Conservation (phyloP, 2,113 vertebrate species). For the Brachirus orientalis region DNA sequence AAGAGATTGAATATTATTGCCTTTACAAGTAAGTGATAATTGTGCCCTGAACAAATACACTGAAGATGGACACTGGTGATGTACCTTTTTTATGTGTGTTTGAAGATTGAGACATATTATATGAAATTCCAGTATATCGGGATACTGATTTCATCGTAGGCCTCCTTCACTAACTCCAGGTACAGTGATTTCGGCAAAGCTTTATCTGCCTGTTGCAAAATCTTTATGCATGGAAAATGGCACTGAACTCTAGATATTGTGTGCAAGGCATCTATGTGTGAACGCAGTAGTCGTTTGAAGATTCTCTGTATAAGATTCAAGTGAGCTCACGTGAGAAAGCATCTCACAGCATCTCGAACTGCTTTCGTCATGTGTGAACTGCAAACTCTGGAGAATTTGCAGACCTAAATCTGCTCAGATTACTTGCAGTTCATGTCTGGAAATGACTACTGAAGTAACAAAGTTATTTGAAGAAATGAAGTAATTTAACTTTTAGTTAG, state of each 20-base stretch:
- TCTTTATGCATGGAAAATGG: slow-evolving; percentile 34
- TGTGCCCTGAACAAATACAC: slow-evolving; percentile 29
- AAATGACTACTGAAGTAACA: not conserved
- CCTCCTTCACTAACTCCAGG: slow-evolving; percentile 33
- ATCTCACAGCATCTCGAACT: not conserved
- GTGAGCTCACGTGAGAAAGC: not conserved
- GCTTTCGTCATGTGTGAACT: not conserved
- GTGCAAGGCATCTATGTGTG: too few species aligned
- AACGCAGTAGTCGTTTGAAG: not conserved
- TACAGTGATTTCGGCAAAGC: slow-evolving; percentile 52
- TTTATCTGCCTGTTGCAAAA: slow-evolving; percentile 47
- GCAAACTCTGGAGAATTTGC: not conserved
- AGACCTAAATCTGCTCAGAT: not conserved
- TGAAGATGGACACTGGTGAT: slow-evolving; percentile 4
- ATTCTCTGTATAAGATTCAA: not conserved
- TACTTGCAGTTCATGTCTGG: not conserved
- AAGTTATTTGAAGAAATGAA: too few species aligned
- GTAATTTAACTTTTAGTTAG: too few species aligned
- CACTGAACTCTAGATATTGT: too few species aligned
- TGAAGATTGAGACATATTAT: slow-evolving; percentile 48
- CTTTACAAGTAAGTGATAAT: slow-evolving; percentile 40
- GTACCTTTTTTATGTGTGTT: not conserved
- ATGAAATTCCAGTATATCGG: too few species aligned
- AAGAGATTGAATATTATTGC: not conserved
- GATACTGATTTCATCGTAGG: slow-evolving; percentile 59